Percentiles rank a stretch among this genome's conserved stretches.
These are phyloP conservation scores for Ophonus ardosiacus DNA, from an alignment of 2,888 invertebrate genomes.

Conservation along the genomic window DNA sequence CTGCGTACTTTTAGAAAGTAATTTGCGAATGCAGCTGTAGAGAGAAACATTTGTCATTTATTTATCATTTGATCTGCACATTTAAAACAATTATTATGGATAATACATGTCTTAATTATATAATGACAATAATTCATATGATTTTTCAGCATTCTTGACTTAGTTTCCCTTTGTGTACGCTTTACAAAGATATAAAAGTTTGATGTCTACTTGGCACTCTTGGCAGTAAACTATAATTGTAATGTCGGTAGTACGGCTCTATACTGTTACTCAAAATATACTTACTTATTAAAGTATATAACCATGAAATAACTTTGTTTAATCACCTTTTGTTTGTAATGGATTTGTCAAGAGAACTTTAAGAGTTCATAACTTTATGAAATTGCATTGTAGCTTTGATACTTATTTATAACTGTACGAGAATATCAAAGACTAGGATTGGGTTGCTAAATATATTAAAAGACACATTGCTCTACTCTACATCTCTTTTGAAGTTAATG, in stretches of 20 bases:
- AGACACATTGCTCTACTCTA: too few species aligned
- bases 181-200: background rate
- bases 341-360: background rate
- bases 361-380: too few species aligned
- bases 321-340: slow-evolving; percentile 5
- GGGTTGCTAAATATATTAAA: too few species aligned
- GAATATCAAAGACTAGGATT: too few species aligned
- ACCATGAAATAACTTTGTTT: slow-evolving; percentile 40
- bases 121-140: slow-evolving; percentile 4
- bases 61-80: slow-evolving; percentile 18
- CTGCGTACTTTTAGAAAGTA: slow-evolving; percentile 23
- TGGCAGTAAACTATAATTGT: slow-evolving; percentile 31
- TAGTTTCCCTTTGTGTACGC: background rate
- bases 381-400: too few species aligned
- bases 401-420: too few species aligned
- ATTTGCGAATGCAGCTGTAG: slow-evolving; percentile 1
- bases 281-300: slow-evolving; percentile 11
- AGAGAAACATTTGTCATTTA: background rate
- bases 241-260: background rate
- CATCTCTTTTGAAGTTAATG: too few species aligned
- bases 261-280: slow-evolving; percentile 32
- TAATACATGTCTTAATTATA: slow-evolving; percentile 16
- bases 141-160: background rate
- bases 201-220: slow-evolving; percentile 1
- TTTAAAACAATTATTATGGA: slow-evolving; percentile 18